A percentile compares a stretch with the other conserved stretches of the same genome.
These are phyloP conservation scores for Lagocephalus sceleratus DNA, from an alignment of 2,797 vertebrate genomes.

Conservation along the genomic window DNA sequence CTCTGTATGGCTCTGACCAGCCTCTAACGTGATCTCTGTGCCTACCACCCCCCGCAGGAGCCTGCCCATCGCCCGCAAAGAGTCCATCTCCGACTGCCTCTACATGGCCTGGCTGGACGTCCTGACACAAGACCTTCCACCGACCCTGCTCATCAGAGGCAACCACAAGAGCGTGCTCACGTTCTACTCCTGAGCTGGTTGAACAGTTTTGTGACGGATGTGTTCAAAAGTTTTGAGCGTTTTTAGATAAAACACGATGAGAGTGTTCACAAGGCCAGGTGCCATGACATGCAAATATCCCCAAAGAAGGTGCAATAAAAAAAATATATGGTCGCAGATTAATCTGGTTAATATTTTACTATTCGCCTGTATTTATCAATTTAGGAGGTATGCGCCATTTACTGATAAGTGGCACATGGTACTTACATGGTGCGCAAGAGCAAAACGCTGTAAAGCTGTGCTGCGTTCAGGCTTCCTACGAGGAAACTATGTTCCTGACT, in stretches of 20 bases:
- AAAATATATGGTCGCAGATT: conserved; percentile 1
- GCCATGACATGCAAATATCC: neutral
- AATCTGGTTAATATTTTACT: conserved; percentile 1
- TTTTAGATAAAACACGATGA: neutral
- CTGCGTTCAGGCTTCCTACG: conserved; percentile 1
- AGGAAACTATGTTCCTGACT: conserved; percentile 8
- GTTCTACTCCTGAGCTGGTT: conserved; percentile 88
- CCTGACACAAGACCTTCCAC: conserved; percentile 92
- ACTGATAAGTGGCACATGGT: neutral
- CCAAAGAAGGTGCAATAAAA: neutral
- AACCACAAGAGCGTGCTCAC: conserved; percentile 98
- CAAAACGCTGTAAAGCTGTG: neutral
- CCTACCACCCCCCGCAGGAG: conserved; percentile 75
- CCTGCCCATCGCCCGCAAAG: conserved; percentile 95
- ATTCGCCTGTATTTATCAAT: conserved; percentile 4
- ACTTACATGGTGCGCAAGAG: neutral
- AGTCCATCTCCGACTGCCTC: conserved; percentile 87
- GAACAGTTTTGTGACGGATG: conserved; percentile 14
- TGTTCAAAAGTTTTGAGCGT: conserved; percentile 5
- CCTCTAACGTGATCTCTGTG: conserved; percentile 13
- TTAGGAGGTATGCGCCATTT: neutral
- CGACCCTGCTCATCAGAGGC: conserved; percentile 89
- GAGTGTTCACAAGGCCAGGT: neutral
- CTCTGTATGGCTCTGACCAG: neutral
- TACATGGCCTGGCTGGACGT: conserved; percentile 97